phyloP scores from a whole-genome alignment of 2,888 invertebrate species.

The Calameuta filiformis region DNA sequence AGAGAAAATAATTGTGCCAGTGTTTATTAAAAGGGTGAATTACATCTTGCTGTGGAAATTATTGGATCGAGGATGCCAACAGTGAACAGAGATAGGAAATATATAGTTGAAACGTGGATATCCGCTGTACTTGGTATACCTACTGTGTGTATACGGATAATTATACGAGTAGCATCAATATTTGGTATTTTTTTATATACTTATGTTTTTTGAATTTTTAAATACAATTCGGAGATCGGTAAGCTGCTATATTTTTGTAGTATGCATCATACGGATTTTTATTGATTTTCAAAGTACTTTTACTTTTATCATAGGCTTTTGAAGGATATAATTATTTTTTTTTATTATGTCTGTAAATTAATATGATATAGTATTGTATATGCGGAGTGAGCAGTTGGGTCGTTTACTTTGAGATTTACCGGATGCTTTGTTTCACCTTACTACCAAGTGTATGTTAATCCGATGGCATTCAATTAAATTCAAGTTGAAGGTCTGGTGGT shows the following conservation, averaged over 20 bases:
- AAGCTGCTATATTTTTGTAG: too few relatives aligned
- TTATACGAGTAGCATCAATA: not conserved
- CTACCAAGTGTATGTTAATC: not conserved
- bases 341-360: too few relatives aligned
- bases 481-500: slow-evolving; percentile 38
- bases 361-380: not conserved
- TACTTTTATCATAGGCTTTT: too few relatives aligned
- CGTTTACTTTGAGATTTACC: not conserved
- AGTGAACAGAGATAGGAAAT: not conserved
- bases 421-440: not conserved
- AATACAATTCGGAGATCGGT: not conserved
- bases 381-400: not conserved
- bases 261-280: too few relatives aligned
- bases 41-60: not conserved
- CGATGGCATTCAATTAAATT: slow-evolving; percentile 24
- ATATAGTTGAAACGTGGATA: not conserved
- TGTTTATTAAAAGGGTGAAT: not conserved
- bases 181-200: not conserved
- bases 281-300: too few relatives aligned
- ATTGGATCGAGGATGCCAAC: not conserved
- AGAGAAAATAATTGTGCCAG: not conserved
- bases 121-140: not conserved
- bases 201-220: not conserved
- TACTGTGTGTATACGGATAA: not conserved
- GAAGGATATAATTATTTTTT: too few relatives aligned